Evolutionary conservation across 2,113 vertebrate genomes (phyloP).

Genomic region (Apaloderma vittatum): DNA sequence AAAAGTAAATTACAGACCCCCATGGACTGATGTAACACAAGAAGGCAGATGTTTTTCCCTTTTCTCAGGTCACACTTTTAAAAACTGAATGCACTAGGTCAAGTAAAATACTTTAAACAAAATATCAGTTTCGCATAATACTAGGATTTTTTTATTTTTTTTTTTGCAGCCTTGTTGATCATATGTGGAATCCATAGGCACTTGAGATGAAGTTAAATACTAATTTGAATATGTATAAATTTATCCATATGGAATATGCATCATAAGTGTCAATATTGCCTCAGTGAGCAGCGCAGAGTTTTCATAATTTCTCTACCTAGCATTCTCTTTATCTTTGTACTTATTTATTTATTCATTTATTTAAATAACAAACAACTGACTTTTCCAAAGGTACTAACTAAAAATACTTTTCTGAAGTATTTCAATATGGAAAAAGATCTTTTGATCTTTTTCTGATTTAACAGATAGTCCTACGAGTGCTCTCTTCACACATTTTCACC

Average conservation of each 20-base stretch:
- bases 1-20: conserved; percentile 75
- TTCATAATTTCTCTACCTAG: background rate
- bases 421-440: no score
- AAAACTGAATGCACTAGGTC: conserved; percentile 41
- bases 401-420: background rate
- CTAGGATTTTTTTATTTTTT: background rate
- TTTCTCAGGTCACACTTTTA: conserved; percentile 53
- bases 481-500: background rate
- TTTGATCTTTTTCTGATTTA: background rate
- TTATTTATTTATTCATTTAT: background rate
- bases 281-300: background rate
- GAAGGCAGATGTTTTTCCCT: conserved; percentile 64
- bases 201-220: background rate
- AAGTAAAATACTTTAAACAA: background rate
- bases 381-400: background rate
- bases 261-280: background rate
- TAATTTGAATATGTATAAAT: background rate
- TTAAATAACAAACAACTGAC: background rate
- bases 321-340: background rate
- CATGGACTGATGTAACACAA: conserved; percentile 68
- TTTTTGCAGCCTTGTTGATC: background rate
- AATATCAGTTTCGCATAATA: background rate
- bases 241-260: background rate
- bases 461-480: background rate
- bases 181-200: background rate